Percentiles rank a stretch among this genome's conserved stretches.
phyloP scores from a whole-genome alignment of 2,113 vertebrate genomes.

The Ophthalmolycus amberensis region DNA sequence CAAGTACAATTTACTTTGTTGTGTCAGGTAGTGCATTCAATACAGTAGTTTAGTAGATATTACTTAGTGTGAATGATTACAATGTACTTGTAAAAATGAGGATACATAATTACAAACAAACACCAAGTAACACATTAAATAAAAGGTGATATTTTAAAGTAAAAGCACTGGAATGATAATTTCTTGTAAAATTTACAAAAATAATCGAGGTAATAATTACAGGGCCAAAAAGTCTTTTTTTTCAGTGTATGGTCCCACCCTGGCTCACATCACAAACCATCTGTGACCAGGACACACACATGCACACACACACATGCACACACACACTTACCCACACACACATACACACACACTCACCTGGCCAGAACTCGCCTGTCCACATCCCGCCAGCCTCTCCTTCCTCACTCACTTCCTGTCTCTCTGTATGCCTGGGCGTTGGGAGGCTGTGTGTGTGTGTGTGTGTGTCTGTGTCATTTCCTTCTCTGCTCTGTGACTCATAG shows the following conservation, averaged over 20 bases:
- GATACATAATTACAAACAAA: no score
- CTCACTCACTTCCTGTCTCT: neutral
- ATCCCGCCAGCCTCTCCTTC: conserved; percentile 10
- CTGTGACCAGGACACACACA: conserved; percentile 46
- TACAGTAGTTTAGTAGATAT: no score
- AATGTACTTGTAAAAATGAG: no score
- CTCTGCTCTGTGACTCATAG: neutral
- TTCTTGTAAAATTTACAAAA: no score
- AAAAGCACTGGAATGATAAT: no score
- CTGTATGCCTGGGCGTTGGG: conserved; percentile 18
- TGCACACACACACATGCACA: neutral
- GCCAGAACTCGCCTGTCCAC: conserved; percentile 10
- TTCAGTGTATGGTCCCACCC: conserved; percentile 27
- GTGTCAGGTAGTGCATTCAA: no score
- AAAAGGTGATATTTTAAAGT: no score
- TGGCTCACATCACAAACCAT: conserved; percentile 50
- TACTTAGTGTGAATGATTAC: no score
- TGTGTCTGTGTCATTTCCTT: conserved; percentile 16
- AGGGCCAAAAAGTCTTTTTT: no score
- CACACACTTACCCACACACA: conserved; percentile 9
- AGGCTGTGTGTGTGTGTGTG: conserved; percentile 24
- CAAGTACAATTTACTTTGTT: no score
- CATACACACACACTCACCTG: conserved; percentile 11
- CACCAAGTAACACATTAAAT: no score
- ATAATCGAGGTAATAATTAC: no score